Conservation (phyloP, 2,888 invertebrate species). For the Hermaeophaga mercurialis region DNA sequence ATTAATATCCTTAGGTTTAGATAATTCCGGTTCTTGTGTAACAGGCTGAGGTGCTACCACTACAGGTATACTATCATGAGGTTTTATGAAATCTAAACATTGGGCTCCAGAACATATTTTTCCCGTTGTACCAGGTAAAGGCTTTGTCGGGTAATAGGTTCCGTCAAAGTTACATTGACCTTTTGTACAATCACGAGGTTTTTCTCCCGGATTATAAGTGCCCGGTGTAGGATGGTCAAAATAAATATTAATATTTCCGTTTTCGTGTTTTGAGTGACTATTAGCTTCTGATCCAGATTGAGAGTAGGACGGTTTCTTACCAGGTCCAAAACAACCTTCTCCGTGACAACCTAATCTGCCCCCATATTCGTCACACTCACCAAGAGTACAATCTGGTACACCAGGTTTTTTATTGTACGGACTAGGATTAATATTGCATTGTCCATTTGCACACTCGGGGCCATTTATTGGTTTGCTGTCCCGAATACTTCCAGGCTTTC, state of each 20-base stretch:
- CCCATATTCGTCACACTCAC: slow-evolving; percentile 18
- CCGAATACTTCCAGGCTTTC: slow-evolving; percentile 40
- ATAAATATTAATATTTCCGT: neutral
- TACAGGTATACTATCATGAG: slow-evolving; percentile 3
- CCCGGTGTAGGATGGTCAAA: neutral
- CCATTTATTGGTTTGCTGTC: slow-evolving; percentile 37
- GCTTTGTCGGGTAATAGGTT: neutral
- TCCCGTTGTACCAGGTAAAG: slow-evolving; percentile 7
- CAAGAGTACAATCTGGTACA: slow-evolving; percentile 9
- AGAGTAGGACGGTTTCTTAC: slow-evolving; percentile 13
- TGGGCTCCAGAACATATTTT: slow-evolving; percentile 7
- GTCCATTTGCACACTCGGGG: neutral
- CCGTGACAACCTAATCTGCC: slow-evolving; percentile 19
- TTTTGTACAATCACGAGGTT: slow-evolving; percentile 1
- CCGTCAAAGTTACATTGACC: slow-evolving; percentile 15
- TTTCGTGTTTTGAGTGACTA: neutral
- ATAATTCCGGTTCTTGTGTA: neutral
- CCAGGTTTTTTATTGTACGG: neutral
- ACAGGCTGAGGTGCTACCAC: neutral
- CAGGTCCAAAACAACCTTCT: slow-evolving; percentile 17
- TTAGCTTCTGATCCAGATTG: slow-evolving; percentile 3
- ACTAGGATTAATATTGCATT: neutral
- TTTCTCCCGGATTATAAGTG: neutral
- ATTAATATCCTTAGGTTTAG: neutral
- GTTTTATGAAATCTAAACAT: neutral